phyloP scores from a whole-genome alignment of 2,113 vertebrate genomes.

The Scortum barcoo region DNA sequence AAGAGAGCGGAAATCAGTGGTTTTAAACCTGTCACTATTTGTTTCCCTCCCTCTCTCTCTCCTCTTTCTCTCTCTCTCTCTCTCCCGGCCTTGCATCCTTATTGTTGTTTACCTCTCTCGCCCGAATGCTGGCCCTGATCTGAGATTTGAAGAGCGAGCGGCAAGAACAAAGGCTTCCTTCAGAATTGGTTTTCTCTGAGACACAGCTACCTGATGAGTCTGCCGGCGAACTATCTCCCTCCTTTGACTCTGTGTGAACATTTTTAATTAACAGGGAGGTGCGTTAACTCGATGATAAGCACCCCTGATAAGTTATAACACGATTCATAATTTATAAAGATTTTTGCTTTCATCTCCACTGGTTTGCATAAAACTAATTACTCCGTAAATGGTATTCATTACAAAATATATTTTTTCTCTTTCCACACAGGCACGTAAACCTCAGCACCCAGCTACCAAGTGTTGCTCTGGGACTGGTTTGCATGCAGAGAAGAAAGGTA shows the following conservation, averaged over 20 bases:
- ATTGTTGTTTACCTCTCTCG: conserved; percentile 52
- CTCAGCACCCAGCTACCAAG: conserved; percentile 48
- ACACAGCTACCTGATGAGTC: conserved; percentile 76
- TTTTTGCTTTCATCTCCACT: conserved; percentile 99
- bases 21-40: conserved; percentile 57
- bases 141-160: conserved; percentile 20
- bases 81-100: conserved; percentile 37
- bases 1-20: conserved; percentile 13
- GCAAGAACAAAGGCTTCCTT: conserved; percentile 67
- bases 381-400: conserved; percentile 89
- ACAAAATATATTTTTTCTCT: conserved; percentile 87
- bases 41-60: conserved; percentile 18
- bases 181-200: conserved; percentile 43
- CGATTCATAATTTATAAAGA: conserved; percentile 99
- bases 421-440: conserved; percentile 58
- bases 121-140: conserved; percentile 30
- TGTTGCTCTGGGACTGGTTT: conserved; percentile 69
- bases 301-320: conserved; percentile 94
- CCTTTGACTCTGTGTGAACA: conserved; percentile 92
- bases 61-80: conserved; percentile 22
- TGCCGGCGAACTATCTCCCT: conserved; percentile 76
- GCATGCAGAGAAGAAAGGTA: conserved; percentile 76
- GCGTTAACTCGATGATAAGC: conserved; percentile 88
- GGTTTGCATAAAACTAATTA: conserved; percentile 99
- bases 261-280: conserved; percentile 97